Evolutionary conservation across 64 coral and sea anemone genomes (phyloP), one percentile per base, ranked within the genome.

Genomic region (Montipora foliosa): DNA sequence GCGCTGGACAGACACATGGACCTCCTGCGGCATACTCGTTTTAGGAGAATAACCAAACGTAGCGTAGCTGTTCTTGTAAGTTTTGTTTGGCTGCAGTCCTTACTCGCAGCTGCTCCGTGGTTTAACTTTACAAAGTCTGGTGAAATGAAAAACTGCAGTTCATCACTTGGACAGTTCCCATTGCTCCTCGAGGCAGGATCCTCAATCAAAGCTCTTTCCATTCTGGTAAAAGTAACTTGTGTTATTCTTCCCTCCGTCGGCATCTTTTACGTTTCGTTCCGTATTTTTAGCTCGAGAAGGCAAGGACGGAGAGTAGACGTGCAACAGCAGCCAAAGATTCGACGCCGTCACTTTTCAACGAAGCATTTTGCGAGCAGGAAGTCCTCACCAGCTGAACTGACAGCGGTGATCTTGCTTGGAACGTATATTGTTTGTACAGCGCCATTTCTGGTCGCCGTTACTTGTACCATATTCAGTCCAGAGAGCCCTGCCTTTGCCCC

Each of bases 1-100:
- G 92, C 93, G 24, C 25, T 98, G 4, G 96, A 95, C n/a, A 58
- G 93, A 49, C 92, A 98, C 49, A 50, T 92, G 44, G 77, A 95
- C 77, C 79, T 98, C 10, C 89, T 92, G 8, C 24, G 88, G 62
- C 47, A 88, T 72, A 78, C 49, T 4, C 76, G 89, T 16, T 61
- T 70, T 24, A 62, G 77, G 16, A 49, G 89, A 77, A 77, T 95
- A 67, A 95, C 89, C 16, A 62, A 76, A 58, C 76, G 83, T 52
- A 55, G 82, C 9, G 69, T 84, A 52, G 51, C 70, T 64, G 47
- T 92, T 44, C 44, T 89, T 10, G 78, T 98, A 70, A 25, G 25
- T 1, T 89, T 77, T 61, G 90, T 90, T 20, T 98, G 96, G 96
- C 5, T 84, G 14, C 96, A 98, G 49, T 77, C 89, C 13, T 8